These are phyloP conservation scores for Cremastobaeus sp. DNA, from an alignment of 2,888 invertebrate species.

Conservation along the genomic window DNA sequence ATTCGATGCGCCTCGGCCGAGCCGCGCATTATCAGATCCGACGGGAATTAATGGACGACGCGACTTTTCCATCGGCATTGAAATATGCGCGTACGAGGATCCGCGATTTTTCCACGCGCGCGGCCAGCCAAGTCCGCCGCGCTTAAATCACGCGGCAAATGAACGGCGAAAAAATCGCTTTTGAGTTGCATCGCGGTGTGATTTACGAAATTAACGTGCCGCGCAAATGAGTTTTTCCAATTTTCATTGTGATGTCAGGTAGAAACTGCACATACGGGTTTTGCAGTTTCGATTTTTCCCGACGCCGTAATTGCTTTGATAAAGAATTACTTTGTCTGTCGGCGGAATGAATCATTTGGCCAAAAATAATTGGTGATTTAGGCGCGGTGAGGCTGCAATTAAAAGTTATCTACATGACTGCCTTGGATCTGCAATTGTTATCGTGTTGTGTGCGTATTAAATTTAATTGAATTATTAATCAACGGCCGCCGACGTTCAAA, in stretches of 20 bases:
- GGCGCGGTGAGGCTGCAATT: no score
- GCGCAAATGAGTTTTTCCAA: conserved; percentile 1
- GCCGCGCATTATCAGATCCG: conserved; percentile 18
- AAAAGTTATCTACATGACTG: no score
- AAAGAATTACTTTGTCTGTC: no score
- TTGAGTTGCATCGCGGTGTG: conserved; percentile 16
- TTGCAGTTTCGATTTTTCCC: no score
- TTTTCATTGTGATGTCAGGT: conserved; percentile 1
- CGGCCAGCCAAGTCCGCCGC: conserved; percentile 1
- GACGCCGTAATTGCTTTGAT: no score
- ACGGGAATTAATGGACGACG: conserved; percentile 42
- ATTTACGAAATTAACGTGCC: conserved; percentile 21
- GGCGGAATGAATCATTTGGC: no score
- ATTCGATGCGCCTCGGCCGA: conserved; percentile 34
- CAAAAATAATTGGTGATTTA: no score
- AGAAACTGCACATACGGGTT: neutral
- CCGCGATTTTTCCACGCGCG: conserved; percentile 26
- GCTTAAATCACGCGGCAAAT: conserved; percentile 40
- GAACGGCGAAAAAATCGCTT: conserved; percentile 18
- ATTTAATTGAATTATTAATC: no score
- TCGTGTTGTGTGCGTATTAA: no score
- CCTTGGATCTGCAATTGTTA: no score
- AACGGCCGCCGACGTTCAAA: no score
- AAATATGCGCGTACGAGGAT: conserved; percentile 42
- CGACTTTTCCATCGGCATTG: conserved; percentile 26